phyloP scores from a whole-genome alignment of 1,140 invertebrate species.

The Bursaphelenchus mucronatus region DNA sequence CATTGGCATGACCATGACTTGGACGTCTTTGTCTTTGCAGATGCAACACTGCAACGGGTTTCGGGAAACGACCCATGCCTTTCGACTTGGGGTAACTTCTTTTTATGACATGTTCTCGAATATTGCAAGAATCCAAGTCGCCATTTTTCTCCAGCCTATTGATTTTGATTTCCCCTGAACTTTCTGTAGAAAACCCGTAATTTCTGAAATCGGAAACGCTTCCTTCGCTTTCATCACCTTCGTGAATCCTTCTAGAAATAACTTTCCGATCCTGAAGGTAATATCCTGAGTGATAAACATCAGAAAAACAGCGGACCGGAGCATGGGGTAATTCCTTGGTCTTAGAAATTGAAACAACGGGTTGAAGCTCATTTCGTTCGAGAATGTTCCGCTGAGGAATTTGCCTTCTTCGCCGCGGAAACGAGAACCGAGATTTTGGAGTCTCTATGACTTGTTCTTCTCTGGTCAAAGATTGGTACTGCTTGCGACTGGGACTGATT shows the following conservation, averaged over 20 bases:
- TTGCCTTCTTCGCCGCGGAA: conserved; percentile 9
- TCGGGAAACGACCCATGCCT: conserved; percentile 1
- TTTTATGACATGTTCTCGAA: conserved; percentile 30
- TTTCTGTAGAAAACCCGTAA: conserved; percentile 24
- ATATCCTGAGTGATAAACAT: conserved; percentile 23
- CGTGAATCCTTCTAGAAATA: conserved; percentile 33
- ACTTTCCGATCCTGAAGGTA: neutral
- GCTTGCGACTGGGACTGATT: conserved; percentile 11
- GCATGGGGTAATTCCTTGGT: conserved; percentile 2
- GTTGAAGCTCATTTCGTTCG: conserved; percentile 8
- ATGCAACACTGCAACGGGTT: conserved; percentile 3
- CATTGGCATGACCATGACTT: neutral
- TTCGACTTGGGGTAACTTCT: conserved; percentile 19
- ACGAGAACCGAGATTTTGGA: neutral
- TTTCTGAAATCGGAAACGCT: conserved; percentile 27
- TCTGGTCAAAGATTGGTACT: conserved; percentile 11
- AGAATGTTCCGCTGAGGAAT: neutral
- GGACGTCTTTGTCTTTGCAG: neutral
- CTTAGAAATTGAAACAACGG: conserved; percentile 1
- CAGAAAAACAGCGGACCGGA: conserved; percentile 14
- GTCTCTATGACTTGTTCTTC: conserved; percentile 6
- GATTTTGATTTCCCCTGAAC: neutral
- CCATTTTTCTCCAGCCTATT: conserved; percentile 10
- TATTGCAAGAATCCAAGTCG: conserved; percentile 6
- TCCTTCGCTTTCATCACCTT: conserved; percentile 39